Percentiles rank a stretch among this genome's conserved stretches.
Conservation (phyloP, 2,113 vertebrate genomes). For the Archilochus colubris region DNA sequence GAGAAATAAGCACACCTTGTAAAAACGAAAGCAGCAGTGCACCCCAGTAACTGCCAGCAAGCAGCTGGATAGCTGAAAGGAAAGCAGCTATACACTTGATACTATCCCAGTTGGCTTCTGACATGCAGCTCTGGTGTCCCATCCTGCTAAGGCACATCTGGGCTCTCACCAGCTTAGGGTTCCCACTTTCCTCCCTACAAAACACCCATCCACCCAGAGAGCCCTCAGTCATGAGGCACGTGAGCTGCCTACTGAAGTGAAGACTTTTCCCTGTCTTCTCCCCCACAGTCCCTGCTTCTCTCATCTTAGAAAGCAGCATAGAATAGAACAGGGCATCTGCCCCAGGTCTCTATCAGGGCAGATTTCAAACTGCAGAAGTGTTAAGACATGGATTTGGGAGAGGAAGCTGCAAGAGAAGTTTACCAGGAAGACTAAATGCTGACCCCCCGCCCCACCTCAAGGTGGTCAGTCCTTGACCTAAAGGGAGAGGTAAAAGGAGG, state of each 20-base stretch:
- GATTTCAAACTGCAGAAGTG: background rate
- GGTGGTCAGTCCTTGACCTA: background rate
- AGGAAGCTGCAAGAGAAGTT: rapidly evolving
- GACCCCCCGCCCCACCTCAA: no score
- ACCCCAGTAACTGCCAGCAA: background rate
- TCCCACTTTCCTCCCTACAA: background rate
- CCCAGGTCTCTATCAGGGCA: background rate
- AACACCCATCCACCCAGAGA: background rate
- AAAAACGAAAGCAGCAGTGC: background rate
- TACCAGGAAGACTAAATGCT: background rate
- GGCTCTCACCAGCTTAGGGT: background rate
- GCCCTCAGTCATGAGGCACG: rapidly evolving
- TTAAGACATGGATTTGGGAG: background rate
- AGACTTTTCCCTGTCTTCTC: background rate
- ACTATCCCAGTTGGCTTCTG: background rate
- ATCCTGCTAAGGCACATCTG: background rate
- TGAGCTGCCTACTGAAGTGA: background rate
- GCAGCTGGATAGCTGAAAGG: background rate
- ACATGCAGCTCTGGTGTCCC: rapidly evolving
- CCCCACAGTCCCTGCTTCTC: background rate
- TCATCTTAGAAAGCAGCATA: background rate
- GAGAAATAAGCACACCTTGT: rapidly evolving
- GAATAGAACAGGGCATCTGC: background rate
- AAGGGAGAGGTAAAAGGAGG: rapidly evolving
- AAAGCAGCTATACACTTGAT: rapidly evolving